Evolutionary conservation across 2,113 vertebrate genomes (phyloP).

Genomic region (Sphyrna mokarran): DNA sequence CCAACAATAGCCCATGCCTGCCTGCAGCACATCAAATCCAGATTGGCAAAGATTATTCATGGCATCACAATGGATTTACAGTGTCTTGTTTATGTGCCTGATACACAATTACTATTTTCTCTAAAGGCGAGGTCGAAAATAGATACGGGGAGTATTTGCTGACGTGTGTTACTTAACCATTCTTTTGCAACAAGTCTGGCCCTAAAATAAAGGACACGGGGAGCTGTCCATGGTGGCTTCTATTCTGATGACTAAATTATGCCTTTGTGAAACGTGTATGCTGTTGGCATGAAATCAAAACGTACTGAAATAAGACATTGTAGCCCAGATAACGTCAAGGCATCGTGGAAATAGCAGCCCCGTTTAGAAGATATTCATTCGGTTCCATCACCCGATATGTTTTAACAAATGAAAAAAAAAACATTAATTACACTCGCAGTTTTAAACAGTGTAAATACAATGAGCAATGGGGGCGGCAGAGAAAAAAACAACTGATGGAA

Average conservation of each 20-base stretch:
- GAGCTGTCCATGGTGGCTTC: constrained; percentile 32
- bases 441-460: neutral
- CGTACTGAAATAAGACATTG: neutral
- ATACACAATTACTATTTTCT: neutral
- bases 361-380: neutral
- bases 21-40: constrained; percentile 40
- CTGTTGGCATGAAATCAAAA: neutral
- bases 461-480: neutral
- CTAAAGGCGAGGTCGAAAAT: too few relatives aligned
- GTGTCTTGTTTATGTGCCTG: neutral
- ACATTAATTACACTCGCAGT: neutral
- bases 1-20: constrained; percentile 50
- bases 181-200: neutral
- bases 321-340: neutral
- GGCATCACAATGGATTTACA: neutral
- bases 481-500: neutral
- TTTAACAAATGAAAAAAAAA: too few relatives aligned
- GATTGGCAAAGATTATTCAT: neutral
- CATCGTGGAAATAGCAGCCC: neutral
- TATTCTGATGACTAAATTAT: neutral
- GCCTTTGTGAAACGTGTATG: neutral
- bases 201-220: neutral
- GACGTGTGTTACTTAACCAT: neutral
- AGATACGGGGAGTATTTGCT: neutral
- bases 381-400: neutral